Evolutionary conservation across 2,888 invertebrate species (phyloP), one percentile per base, ranked within the genome.

Genomic region (Ophion costatus): DNA sequence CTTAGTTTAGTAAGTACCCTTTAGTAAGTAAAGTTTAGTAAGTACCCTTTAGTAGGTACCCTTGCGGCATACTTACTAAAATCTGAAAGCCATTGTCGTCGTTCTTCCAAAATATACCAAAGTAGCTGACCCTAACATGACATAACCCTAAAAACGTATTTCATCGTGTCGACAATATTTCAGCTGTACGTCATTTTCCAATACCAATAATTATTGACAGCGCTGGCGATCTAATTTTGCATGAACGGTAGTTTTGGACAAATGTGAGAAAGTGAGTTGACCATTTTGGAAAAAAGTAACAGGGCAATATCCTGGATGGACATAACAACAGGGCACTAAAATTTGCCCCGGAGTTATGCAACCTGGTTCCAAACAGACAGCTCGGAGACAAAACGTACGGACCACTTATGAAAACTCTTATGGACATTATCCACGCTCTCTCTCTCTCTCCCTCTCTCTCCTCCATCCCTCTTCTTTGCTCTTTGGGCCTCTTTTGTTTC

Each of bases 371-470:
- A 45, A 75, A 78, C 80, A 91, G 90, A 91, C 90, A 91, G 86
- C 88, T 87, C 87, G 91, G 90, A 91, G 90, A 91, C 91, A 91
- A 91, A 91, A 91, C 89, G 82, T 76, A 24, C 7, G 90, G 87
- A 89, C 90, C 90, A 91, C 90, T 91, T 92, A 89, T 87, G 89
- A 88, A 90, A 80, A 89, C 90, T 89, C 90, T 92, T 89, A 91
- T 88, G 90, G 88, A 86, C 89, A 91, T 92, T 92, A 92, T 91
- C 90, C 92, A 92, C 92, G 92, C 91, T 77, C 57, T 71, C 64
- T 45, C 51, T 38, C 69, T 79, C 51, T 1, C 51, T 67, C 51
- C 29, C 29, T 33, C 17, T 45, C 42, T 56, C 38, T 45, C 22
- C 57, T 24, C 42, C n/a, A 84, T 80, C 82, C 71, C 73, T 20